Percentiles rank a stretch among this genome's conserved stretches.
phyloP scores from a whole-genome alignment of 1,140 invertebrate species.

The Wiebesia pumilae region DNA sequence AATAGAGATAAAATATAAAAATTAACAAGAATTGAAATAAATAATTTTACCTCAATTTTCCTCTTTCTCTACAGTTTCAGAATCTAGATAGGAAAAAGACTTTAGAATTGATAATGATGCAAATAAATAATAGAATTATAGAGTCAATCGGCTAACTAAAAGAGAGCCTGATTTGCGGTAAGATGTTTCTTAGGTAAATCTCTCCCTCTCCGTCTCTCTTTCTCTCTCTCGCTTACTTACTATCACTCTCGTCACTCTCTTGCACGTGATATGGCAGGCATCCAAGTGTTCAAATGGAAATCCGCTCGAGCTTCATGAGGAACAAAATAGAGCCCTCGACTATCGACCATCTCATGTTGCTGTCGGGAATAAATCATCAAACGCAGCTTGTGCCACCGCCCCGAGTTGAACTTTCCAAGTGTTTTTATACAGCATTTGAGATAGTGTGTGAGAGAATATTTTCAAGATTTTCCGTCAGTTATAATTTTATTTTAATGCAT shows the following conservation, averaged over 20 bases:
- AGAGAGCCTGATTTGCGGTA: background rate
- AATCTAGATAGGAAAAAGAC: background rate
- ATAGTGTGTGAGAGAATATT: background rate
- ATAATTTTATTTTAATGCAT: conserved; percentile 21
- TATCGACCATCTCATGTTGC: background rate
- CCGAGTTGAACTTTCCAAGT: conserved; percentile 1
- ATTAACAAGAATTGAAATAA: too few species aligned
- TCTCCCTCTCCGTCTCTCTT: background rate
- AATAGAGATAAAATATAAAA: too few species aligned
- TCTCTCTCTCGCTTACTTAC: background rate
- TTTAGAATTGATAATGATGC: background rate
- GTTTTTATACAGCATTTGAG: background rate
- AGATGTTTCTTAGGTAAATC: background rate
- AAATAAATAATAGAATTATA: background rate
- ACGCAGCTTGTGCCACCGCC: background rate
- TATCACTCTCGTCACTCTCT: background rate
- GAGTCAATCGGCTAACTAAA: background rate
- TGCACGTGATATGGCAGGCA: conserved; percentile 10
- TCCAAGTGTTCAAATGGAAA: conserved; percentile 22
- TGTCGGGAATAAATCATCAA: conserved; percentile 24
- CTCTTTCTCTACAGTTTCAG: background rate
- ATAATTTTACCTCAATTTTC: too few species aligned
- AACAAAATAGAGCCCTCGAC: conserved; percentile 13
- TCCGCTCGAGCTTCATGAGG: background rate
- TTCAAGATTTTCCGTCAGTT: background rate